Percentiles rank a stretch among this genome's conserved stretches.
phyloP scores from a whole-genome alignment of 2,888 invertebrate species.

The Orthosia gothica region DNA sequence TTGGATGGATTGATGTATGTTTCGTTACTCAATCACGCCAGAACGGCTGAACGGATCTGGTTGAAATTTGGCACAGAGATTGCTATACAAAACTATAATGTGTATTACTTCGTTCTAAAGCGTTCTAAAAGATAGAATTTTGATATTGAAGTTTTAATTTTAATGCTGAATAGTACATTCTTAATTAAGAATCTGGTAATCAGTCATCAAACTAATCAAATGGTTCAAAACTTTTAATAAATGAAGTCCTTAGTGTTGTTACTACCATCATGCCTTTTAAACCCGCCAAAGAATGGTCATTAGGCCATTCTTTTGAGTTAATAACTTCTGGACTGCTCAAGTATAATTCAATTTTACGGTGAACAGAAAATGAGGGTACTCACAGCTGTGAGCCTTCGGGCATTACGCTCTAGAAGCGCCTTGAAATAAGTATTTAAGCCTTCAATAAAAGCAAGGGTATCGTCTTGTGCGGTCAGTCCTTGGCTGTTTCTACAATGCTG shows the following conservation, averaged over 20 bases:
- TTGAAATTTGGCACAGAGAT: no score
- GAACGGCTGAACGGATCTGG: no score
- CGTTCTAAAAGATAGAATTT: no score
- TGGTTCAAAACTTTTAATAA: no score
- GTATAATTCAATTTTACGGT: conserved; percentile 1
- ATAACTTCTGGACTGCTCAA: neutral
- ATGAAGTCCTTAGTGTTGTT: neutral
- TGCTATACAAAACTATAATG: no score
- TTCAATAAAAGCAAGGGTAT: neutral
- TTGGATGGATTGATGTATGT: no score
- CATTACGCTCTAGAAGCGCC: conserved; percentile 7
- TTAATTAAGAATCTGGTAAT: no score
- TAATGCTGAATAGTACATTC: no score
- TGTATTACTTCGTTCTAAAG: no score
- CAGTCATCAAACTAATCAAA: no score
- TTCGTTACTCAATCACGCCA: no score
- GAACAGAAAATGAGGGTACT: neutral
- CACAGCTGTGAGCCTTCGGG: conserved; percentile 26
- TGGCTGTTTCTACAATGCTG: neutral
- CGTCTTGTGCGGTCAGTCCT: conserved; percentile 14
- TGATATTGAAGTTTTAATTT: no score
- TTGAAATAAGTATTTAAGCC: conserved; percentile 10
- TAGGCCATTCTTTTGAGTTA: conserved; percentile 8
- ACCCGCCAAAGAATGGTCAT: neutral
- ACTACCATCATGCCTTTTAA: neutral